Conservation (phyloP, 53 echinoderm and acorn worm species). For the Henricia sp. region DNA sequence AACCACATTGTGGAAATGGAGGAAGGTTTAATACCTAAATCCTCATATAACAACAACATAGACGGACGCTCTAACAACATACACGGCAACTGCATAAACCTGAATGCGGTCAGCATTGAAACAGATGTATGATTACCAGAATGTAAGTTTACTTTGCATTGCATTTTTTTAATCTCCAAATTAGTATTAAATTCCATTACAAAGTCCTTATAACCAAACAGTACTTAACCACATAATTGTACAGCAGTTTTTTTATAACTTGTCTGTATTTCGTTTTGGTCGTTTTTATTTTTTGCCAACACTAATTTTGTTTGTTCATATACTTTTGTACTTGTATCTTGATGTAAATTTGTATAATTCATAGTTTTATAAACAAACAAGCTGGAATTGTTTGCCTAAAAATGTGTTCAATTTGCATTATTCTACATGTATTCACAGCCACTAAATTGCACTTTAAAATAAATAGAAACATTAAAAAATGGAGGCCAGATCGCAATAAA, state of each 20-base stretch:
- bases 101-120: conserved; percentile 94
- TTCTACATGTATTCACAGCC: too few relatives aligned
- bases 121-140: conserved; percentile 92
- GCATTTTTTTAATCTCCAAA: too few relatives aligned
- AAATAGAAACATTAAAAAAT: too few relatives aligned
- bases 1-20: conserved; percentile 97
- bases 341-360: conserved; percentile 18
- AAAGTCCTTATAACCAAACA: conserved; percentile 1
- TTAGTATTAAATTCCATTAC: too few relatives aligned
- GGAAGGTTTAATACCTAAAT: conserved; percentile 81
- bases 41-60: conserved; percentile 83
- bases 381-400: conserved; percentile 41
- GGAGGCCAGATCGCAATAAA: too few relatives aligned
- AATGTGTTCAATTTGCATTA: too few relatives aligned
- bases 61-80: conserved; percentile 83
- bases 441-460: too few relatives aligned
- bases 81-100: conserved; percentile 91
- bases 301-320: not conserved
- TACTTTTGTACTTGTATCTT: not conserved
- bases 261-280: not conserved
- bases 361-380: conserved; percentile 20
- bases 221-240: conserved; percentile 20
- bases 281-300: not conserved
- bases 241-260: not conserved
- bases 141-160: too few relatives aligned